Evolutionary conservation across 2,113 vertebrate species (phyloP).

Genomic region (Protobothrops mucrosquamatus): DNA sequence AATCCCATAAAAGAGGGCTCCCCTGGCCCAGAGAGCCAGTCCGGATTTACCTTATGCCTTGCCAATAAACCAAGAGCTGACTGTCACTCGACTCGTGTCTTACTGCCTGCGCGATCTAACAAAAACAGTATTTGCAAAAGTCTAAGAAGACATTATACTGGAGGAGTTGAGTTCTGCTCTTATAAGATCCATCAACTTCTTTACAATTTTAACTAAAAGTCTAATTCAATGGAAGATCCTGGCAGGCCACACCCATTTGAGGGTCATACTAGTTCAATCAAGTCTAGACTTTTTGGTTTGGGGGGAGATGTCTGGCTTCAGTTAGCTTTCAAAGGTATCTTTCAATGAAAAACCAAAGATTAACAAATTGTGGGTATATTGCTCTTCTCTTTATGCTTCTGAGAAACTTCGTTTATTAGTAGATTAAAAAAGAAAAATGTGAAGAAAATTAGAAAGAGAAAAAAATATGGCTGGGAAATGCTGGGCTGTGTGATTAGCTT

Average conservation of each 20-base stretch:
- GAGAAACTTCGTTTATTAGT: neutral
- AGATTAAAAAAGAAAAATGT: neutral
- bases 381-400: neutral
- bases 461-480: neutral
- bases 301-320: neutral
- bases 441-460: neutral
- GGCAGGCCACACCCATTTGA: neutral
- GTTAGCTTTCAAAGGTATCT: neutral
- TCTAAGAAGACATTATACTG: neutral
- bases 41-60: no score
- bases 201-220: neutral
- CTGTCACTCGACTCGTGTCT: no score
- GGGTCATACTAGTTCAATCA: neutral
- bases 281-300: neutral
- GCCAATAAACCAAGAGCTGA: no score
- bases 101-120: no score
- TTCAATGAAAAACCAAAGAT: neutral
- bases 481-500: neutral
- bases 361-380: neutral
- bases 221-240: neutral
- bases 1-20: no score
- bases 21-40: no score
- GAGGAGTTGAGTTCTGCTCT: neutral
- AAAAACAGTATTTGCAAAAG: neutral
- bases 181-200: neutral